Conservation (phyloP, 2,888 invertebrate species). For the Creontiades dilutus region DNA sequence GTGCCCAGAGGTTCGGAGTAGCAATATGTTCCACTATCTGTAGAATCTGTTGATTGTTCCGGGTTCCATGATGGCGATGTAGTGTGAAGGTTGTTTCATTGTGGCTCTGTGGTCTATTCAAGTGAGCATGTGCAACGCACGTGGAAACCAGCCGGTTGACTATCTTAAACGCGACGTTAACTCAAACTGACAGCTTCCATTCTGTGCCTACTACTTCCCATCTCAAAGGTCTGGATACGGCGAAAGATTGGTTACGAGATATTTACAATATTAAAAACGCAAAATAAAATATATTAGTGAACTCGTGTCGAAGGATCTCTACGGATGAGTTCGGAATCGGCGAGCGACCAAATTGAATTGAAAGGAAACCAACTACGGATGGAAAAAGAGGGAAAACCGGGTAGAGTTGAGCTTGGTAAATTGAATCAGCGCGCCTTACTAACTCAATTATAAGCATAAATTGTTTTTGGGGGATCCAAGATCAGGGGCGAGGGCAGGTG, state of each 20-base stretch:
- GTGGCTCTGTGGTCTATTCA: background rate
- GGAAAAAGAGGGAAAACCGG: background rate
- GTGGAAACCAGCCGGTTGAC: background rate
- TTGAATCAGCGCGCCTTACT: conserved; percentile 32
- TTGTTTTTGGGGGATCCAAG: conserved; percentile 21
- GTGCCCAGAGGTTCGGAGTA: too few species aligned
- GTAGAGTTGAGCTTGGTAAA: background rate
- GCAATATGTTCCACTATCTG: too few species aligned
- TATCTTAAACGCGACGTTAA: too few species aligned
- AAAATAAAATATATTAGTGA: background rate
- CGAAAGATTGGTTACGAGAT: background rate
- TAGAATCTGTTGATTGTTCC: too few species aligned
- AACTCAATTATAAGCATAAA: conserved; percentile 27
- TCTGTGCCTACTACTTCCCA: too few species aligned
- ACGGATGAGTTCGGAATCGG: background rate
- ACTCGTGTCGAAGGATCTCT: background rate
- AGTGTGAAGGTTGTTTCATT: too few species aligned
- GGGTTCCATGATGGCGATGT: too few species aligned
- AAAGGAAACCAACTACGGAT: background rate
- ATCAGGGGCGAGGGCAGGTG: background rate
- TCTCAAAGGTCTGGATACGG: too few species aligned
- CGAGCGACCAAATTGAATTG: conserved; percentile 21
- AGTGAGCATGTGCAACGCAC: background rate
- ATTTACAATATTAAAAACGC: too few species aligned
- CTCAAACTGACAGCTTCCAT: too few species aligned